Evolutionary conservation across 2,113 vertebrate genomes (phyloP).

Genomic region (Alexandromys fortis): DNA sequence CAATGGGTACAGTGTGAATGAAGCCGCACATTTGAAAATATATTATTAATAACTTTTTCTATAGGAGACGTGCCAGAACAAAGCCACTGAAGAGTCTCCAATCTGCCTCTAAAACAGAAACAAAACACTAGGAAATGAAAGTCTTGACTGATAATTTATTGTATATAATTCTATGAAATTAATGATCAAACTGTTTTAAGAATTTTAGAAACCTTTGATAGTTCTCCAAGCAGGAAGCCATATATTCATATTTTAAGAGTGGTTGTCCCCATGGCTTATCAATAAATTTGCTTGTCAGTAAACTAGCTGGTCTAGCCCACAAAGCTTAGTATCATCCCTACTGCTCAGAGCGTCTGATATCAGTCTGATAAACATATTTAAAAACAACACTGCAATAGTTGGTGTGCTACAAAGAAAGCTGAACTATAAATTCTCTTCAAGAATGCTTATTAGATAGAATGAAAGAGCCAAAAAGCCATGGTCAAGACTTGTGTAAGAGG

Average conservation of each 20-base stretch:
- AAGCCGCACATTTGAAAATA: background rate
- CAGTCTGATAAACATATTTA: background rate
- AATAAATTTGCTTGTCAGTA: background rate
- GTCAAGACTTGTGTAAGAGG: background rate
- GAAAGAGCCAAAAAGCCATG: background rate
- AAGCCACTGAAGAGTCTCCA: background rate
- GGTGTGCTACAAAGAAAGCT: background rate
- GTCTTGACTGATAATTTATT: background rate
- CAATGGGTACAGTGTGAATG: background rate
- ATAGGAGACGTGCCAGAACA: background rate
- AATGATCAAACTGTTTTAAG: background rate
- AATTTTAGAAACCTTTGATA: slow-evolving; percentile 1
- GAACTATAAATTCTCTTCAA: background rate
- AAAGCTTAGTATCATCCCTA: background rate
- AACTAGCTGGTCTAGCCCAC: background rate
- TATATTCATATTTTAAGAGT: background rate
- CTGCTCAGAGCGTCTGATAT: background rate
- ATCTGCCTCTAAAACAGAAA: background rate
- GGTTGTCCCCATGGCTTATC: background rate
- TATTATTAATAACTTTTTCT: background rate
- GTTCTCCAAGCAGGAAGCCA: background rate
- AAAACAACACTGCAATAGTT: background rate
- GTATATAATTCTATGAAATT: background rate
- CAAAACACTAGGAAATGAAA: background rate
- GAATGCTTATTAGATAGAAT: background rate